Evolutionary conservation across 2,113 vertebrate species (phyloP).

Genomic region (Hippopotamus amphibius): DNA sequence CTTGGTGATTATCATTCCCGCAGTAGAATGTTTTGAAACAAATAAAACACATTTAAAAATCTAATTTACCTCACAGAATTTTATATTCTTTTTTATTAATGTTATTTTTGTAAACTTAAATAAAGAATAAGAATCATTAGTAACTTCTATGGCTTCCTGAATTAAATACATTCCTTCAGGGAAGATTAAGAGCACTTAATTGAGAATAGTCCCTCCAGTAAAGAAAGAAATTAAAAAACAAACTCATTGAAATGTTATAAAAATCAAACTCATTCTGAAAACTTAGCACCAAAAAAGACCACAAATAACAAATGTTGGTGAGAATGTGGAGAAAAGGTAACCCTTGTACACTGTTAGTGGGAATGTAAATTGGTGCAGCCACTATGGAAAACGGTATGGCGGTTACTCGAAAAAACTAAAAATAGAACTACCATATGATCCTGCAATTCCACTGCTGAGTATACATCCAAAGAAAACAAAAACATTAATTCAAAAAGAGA

Average conservation of each 20-base stretch:
- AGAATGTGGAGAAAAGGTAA: background rate
- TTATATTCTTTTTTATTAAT: slow-evolving; percentile 6
- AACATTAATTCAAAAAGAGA: background rate
- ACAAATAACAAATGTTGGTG: background rate
- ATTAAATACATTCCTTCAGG: background rate
- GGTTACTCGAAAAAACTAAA: background rate
- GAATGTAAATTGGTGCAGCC: background rate
- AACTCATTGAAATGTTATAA: background rate
- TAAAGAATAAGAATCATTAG: slow-evolving; percentile 24
- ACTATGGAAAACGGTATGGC: background rate
- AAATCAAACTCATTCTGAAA: slow-evolving; percentile 16
- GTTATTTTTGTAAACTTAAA: background rate
- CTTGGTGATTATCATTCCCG: background rate
- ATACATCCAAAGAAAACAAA: background rate
- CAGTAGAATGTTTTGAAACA: background rate
- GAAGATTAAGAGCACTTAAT: background rate
- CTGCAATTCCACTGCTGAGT: background rate
- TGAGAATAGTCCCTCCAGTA: background rate
- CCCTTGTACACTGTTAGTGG: background rate
- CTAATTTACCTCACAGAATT: background rate
- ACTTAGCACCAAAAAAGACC: background rate
- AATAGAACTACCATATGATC: background rate
- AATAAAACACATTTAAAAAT: background rate
- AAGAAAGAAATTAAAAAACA: background rate
- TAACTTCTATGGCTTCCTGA: background rate